Conservation (phyloP, 2,888 invertebrate genomes). For the Drosophila prolongata region DNA sequence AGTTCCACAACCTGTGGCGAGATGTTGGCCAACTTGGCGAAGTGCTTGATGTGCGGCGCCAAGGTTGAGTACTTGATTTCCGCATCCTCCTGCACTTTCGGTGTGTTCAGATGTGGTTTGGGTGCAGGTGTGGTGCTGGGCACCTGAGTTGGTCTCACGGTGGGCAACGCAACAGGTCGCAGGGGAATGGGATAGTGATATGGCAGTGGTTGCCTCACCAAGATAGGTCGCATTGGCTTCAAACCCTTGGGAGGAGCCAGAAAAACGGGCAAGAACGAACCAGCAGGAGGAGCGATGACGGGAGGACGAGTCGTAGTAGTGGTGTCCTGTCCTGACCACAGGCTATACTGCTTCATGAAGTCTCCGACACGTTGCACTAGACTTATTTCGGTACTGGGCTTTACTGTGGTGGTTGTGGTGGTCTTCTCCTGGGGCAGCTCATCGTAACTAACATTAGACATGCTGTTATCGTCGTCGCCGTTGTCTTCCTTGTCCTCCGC, state of each 20-base stretch:
- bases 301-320: conserved; percentile 14
- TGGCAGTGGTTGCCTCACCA: conserved; percentile 66
- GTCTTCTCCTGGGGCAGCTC: conserved; percentile 12
- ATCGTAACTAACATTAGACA: conserved; percentile 45
- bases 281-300: conserved; percentile 6
- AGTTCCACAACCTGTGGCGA: conserved; percentile 58
- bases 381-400: conserved; percentile 24
- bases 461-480: conserved; percentile 48
- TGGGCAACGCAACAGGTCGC: conserved; percentile 38
- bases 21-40: conserved; percentile 65
- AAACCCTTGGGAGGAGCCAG: conserved; percentile 23
- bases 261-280: conserved; percentile 38
- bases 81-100: conserved; percentile 34
- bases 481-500: conserved; percentile 13
- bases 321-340: conserved; percentile 49
- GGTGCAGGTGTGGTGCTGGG: conserved; percentile 15
- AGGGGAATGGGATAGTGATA: conserved; percentile 79
- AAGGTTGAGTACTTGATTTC: conserved; percentile 13
- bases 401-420: conserved; percentile 23
- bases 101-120: conserved; percentile 71
- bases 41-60: conserved; percentile 65
- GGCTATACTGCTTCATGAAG: conserved; percentile 68
- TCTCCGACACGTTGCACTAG: conserved; percentile 64
- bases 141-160: neutral
- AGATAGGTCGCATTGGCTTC: conserved; percentile 43